Conservation (phyloP, 2,113 vertebrate genomes). For the Hassar affinis region DNA sequence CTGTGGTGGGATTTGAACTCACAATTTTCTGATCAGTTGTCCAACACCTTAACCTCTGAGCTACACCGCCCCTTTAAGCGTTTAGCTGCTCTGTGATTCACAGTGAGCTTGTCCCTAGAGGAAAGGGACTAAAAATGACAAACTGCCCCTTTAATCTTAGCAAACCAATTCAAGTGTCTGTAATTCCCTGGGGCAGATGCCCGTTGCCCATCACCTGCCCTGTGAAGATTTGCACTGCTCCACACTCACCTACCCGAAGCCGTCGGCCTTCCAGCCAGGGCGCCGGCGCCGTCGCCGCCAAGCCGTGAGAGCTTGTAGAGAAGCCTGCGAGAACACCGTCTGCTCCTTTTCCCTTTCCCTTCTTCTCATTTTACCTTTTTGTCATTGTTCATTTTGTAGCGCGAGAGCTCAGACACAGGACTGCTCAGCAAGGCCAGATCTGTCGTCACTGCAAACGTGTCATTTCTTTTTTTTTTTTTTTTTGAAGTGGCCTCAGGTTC, state of each 20-base stretch:
- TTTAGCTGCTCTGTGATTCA: neutral
- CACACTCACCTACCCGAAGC: constrained; percentile 51
- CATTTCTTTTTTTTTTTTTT: constrained; percentile 24
- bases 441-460: neutral
- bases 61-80: too few relatives aligned
- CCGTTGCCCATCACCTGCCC: constrained; percentile 48
- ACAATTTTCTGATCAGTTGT: too few relatives aligned
- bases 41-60: too few relatives aligned
- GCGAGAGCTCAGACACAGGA: constrained; percentile 17
- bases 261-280: constrained; percentile 42
- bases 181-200: constrained; percentile 35
- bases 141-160: neutral
- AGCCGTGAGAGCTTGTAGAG: constrained; percentile 37
- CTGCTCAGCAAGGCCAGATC: constrained; percentile 1
- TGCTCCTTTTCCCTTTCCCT: constrained; percentile 22
- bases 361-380: neutral
- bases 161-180: too few relatives aligned
- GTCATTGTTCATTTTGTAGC: constrained; percentile 17
- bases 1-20: too few relatives aligned
- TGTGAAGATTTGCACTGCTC: constrained; percentile 67
- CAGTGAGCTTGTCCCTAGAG: neutral
- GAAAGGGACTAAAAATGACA: too few relatives aligned
- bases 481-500: constrained; percentile 47
- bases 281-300: neutral
- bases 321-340: constrained; percentile 45